Percentiles rank a stretch among this genome's conserved stretches.
Conservation (phyloP, 2,113 vertebrate genomes). For the Cichladusa arquata region DNA sequence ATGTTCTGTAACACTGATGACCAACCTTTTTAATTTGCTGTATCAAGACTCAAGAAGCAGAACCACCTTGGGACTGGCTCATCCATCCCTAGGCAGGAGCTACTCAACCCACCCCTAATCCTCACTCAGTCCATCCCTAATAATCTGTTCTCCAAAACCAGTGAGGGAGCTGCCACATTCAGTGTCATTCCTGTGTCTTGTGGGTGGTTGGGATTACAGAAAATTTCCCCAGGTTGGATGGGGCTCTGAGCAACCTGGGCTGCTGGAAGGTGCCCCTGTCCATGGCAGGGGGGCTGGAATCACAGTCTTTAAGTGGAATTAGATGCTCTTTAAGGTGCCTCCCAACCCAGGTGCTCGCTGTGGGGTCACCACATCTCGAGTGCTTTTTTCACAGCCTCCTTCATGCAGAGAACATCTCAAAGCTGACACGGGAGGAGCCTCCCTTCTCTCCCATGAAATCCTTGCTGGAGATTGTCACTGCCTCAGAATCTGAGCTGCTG, state of each 20-base stretch:
- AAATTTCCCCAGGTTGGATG: background rate
- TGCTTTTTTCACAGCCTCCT: background rate
- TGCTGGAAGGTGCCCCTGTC: background rate
- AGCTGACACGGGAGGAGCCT: background rate
- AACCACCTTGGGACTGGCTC: background rate
- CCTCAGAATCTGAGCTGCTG: rapidly evolving
- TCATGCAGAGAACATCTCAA: background rate
- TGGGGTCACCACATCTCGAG: background rate
- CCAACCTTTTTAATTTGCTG: background rate
- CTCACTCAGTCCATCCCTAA: background rate
- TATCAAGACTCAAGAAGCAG: background rate
- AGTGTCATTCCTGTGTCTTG: background rate
- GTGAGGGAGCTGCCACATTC: background rate
- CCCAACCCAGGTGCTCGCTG: background rate
- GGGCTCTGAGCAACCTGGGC: background rate
- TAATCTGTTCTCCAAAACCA: background rate
- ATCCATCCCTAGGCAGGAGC: background rate
- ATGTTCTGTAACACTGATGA: background rate
- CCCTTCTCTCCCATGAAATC: background rate
- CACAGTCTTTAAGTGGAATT: background rate
- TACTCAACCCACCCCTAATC: background rate
- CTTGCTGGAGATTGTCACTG: background rate
- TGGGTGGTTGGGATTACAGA: background rate
- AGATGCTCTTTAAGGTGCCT: background rate
- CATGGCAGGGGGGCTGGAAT: background rate